Percentiles rank a stretch among this genome's conserved stretches.
These are phyloP conservation scores for Cheilosia grossa DNA, from an alignment of 2,888 invertebrate genomes.

Conservation along the genomic window DNA sequence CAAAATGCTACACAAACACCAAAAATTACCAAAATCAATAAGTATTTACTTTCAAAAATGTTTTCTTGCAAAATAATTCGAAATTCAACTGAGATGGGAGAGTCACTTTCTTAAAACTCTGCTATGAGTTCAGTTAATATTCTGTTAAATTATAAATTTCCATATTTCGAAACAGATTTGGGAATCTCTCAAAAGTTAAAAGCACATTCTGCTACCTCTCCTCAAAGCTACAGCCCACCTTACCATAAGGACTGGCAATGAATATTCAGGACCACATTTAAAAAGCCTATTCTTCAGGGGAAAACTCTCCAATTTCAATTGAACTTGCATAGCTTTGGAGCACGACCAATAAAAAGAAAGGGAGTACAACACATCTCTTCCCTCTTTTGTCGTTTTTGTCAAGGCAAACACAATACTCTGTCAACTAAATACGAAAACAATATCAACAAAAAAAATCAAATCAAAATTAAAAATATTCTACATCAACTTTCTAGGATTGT, in stretches of 20 bases:
- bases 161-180: background rate
- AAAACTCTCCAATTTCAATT: conserved; percentile 66
- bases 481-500: conserved; percentile 67
- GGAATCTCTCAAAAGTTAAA: background rate
- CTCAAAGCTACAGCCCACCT: conserved; percentile 10
- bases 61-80: conserved; percentile 70
- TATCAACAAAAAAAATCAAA: conserved; percentile 24
- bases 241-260: conserved; percentile 24
- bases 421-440: conserved; percentile 65
- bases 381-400: conserved; percentile 60
- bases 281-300: background rate
- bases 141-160: background rate
- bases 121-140: background rate
- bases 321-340: conserved; percentile 65
- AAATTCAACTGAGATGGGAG: conserved; percentile 66
- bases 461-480: conserved; percentile 49
- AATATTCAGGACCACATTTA: background rate
- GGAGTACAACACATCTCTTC: conserved; percentile 45
- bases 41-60: conserved; percentile 72
- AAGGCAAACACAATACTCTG: conserved; percentile 68
- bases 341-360: conserved; percentile 73
- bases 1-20: conserved; percentile 81
- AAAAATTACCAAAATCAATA: conserved; percentile 77
- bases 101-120: background rate
- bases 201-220: too few relatives aligned